Base-by-base conservation (phyloP, 2,797 vertebrate species). In the Epinephelus malabaricus region DNA sequence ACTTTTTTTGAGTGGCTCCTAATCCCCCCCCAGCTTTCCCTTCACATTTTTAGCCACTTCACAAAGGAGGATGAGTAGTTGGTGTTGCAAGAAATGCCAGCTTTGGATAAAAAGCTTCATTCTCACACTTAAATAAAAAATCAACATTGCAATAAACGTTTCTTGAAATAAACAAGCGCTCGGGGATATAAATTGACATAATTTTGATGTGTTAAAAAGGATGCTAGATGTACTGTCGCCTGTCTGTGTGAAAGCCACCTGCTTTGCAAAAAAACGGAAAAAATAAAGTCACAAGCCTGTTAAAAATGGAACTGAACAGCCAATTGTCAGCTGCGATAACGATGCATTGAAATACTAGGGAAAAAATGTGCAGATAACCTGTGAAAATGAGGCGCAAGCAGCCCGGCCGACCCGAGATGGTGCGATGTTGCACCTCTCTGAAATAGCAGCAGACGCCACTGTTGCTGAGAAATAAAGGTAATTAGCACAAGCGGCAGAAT, bases 371-470 rank as follows among this genome's bases (percentile, higher is more conserved):
- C 13, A n/a, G 56, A 67, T 69, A 83, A 81, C 84, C 83, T 87
- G 84, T 47, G 75, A 89, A 79, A 58, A 54, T 1, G 4, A 75
- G 54, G 64, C 76, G 34, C 73, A 45, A 59, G 43, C 45, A 23
- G 72, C 69, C 70, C 0, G 17, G 73, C 67, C 61, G 75, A 89
- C 86, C 84, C 66, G 61, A 76, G 69, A 85, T 6, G 73, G 83
- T 87, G 91, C 58, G 81, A 91, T 84, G 76, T 89, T 58, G 69
- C 90, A 73, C 83, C 71, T 66, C 46, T 87, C 78, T 58, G 56
- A 89, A 89, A 92, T 86, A 92, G 88, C 86, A 80, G 80, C 87
- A 73, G 40, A 65, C 65, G 13, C 67, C 81, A 79, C 87, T 73
- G 81, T 62, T 40, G 64, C 73, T 59, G 85, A 75, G 72, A 83